These are phyloP conservation scores for Tenthredo notha DNA, from an alignment of 2,888 invertebrate species.

Conservation along the genomic window DNA sequence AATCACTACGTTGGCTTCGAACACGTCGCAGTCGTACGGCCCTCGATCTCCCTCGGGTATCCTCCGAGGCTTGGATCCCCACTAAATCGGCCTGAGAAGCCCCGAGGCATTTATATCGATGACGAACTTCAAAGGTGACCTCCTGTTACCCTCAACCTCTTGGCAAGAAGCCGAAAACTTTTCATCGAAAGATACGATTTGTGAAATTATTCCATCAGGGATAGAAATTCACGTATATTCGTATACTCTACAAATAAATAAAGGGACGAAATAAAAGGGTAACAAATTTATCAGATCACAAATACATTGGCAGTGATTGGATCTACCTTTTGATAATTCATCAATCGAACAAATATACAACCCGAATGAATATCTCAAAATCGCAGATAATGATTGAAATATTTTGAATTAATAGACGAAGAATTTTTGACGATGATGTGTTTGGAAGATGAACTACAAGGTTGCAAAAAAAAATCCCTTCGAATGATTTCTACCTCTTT, in stretches of 20 bases:
- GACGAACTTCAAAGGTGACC: conserved; percentile 50
- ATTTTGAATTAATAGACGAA: neutral
- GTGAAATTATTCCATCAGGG: conserved; percentile 5
- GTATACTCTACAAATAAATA: neutral
- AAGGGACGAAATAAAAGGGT: neutral
- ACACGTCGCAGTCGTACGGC: conserved; percentile 47
- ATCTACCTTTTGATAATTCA: neutral
- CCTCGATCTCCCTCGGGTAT: conserved; percentile 31
- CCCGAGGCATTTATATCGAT: conserved; percentile 50
- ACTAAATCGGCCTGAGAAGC: conserved; percentile 33
- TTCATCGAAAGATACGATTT: neutral
- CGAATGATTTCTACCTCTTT: neutral
- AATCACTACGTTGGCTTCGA: conserved; percentile 47
- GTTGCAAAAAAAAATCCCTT: neutral
- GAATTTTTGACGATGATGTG: too few species aligned
- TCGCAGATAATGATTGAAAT: neutral
- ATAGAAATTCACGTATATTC: neutral
- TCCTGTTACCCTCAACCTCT: conserved; percentile 33
- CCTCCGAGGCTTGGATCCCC: conserved; percentile 1
- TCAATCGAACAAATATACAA: neutral
- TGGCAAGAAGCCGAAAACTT: conserved; percentile 38
- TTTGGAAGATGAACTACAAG: too few species aligned
- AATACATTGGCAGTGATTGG: neutral
- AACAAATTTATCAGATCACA: neutral
- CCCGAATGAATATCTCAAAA: neutral